Evolutionary conservation across 2,113 vertebrate species (phyloP).

Genomic region (Podarcis muralis): DNA sequence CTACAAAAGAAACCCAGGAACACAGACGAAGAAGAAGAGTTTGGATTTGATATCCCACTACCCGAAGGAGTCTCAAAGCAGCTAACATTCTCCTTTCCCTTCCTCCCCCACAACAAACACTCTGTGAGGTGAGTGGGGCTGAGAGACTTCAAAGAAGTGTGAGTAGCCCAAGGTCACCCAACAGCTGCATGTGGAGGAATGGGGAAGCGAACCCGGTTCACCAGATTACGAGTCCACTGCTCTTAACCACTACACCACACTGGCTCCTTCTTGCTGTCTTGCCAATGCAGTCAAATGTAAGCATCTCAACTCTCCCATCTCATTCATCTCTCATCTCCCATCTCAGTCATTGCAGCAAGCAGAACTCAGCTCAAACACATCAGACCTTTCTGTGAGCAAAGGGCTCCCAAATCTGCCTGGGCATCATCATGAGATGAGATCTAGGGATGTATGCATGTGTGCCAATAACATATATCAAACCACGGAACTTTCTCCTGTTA

Average conservation of each 20-base stretch:
- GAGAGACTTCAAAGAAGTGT: no score
- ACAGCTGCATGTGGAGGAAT: no score
- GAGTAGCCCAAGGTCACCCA: no score
- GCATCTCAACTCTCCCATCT: background rate
- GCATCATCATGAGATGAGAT: background rate
- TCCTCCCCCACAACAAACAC: no score
- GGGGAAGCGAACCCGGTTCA: no score
- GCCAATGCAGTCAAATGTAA: background rate
- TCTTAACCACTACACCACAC: no score
- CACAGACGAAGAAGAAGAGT: background rate
- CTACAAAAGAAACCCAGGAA: background rate
- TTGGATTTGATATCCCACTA: no score
- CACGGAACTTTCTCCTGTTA: no score
- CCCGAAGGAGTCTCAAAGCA: no score
- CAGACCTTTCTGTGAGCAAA: background rate
- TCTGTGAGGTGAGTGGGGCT: no score
- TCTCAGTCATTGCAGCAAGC: background rate
- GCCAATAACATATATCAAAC: rapidly evolving
- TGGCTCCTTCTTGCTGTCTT: background rate
- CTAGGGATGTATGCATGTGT: background rate
- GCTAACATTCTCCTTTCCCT: no score
- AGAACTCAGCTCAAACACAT: background rate
- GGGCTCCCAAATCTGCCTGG: background rate
- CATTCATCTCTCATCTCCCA: background rate
- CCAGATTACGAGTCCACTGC: no score